These are phyloP conservation scores for Sipha flava DNA, from an alignment of 1,140 invertebrate species.

Conservation along the genomic window DNA sequence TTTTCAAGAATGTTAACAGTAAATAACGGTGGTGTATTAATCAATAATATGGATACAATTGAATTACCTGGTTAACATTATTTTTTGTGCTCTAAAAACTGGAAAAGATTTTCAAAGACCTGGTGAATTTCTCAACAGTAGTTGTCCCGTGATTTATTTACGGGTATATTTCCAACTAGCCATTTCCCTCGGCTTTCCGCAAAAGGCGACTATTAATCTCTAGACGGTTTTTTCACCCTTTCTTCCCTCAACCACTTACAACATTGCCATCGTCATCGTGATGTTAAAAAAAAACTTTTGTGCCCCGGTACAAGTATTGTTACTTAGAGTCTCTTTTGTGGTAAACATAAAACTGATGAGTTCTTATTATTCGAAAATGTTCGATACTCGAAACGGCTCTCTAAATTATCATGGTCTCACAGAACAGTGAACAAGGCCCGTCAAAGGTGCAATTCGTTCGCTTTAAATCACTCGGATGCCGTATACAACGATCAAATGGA, in stretches of 20 bases:
- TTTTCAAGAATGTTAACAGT: neutral
- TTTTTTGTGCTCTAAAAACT: neutral
- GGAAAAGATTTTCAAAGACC: neutral
- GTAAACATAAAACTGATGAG: constrained; percentile 24
- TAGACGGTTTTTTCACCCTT: neutral
- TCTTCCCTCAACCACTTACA: neutral
- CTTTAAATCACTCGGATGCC: neutral
- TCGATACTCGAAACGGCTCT: neutral
- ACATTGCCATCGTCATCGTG: neutral
- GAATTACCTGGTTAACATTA: neutral
- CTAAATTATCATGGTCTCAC: constrained; percentile 19
- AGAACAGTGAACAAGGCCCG: neutral
- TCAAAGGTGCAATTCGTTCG: neutral
- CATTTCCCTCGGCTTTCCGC: neutral
- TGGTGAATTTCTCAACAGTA: neutral
- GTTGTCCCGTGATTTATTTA: constrained; percentile 17
- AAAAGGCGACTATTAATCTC: constrained; percentile 26
- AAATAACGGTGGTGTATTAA: neutral
- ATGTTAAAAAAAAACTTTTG: constrained; percentile 20
- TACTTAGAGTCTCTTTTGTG: constrained; percentile 20
- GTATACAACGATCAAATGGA: neutral
- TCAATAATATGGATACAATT: neutral
- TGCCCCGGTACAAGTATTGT: neutral
- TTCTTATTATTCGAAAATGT: constrained; percentile 24
- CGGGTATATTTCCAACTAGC: neutral